Evolutionary conservation across 2,888 invertebrate genomes (phyloP), one percentile per base, ranked within the genome.

Genomic region (Baccha elongata): DNA sequence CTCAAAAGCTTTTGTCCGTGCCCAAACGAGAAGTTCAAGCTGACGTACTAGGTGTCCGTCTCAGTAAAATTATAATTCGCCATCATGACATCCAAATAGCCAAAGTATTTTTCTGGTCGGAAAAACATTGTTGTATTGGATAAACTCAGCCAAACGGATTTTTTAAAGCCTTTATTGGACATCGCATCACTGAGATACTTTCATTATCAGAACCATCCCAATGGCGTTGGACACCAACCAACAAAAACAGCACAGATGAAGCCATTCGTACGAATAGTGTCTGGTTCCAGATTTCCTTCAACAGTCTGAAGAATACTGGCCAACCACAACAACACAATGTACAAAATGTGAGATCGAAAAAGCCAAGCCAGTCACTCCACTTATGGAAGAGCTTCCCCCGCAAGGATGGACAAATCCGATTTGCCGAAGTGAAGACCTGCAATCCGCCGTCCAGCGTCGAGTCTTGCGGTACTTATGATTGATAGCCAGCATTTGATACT

Each of bases 141-240:
- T 84, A 7, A 17, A 69, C 13, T 80, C 80, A n/a, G 7, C 71
- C 0, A 29, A 76, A n/a, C 50, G 84, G 21, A 84, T n/a, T 60
- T n/a, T 86, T 53, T 32, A 86, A 85, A 72, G 73, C 85, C 4
- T 87, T 86, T 35, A 86, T 86, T 2, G 84, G 85, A 0, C 83
- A 86, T 58, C 65, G 86, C 8, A 80, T 87, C 8, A 85, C 78
- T 0, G 86, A 87, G 55, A 86, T 86, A 13, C 76, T 74, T 2
- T 37, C 69, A 2, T 26, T 48, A n/a, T 58, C 84, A 6, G 11
- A 73, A 2, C 46, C 73, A 21, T 65, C 73, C 13, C 80, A 87
- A 21, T 87, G 86, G 86, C 67, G 72, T n/a, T 87, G 86, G 84
- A 71, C 84, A 3, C 84, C 86, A 7, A 78, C 86, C 0, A 78